Evolutionary conservation across 1,140 invertebrate species (phyloP).

Genomic region (Chrysomallon squamiferum): DNA sequence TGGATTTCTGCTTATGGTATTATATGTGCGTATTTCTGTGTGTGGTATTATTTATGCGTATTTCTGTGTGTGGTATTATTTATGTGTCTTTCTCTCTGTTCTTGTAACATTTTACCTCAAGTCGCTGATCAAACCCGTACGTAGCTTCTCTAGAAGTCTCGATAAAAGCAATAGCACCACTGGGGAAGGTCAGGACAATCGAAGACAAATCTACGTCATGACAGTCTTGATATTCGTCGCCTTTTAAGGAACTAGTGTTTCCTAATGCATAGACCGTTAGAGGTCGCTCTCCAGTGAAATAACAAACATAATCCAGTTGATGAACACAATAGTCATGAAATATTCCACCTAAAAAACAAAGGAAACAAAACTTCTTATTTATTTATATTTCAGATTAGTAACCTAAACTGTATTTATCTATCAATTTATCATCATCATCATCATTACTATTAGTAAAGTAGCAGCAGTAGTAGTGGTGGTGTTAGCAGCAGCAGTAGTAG

Average conservation of each 20-base stretch:
- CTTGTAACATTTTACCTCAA: background rate
- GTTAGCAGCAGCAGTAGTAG: no score
- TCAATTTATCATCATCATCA: no score
- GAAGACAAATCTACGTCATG: background rate
- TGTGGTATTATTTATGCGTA: no score
- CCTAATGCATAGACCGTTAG: background rate
- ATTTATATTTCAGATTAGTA: no score
- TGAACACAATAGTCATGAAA: background rate
- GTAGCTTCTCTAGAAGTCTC: background rate
- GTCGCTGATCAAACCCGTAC: background rate
- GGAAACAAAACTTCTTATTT: no score
- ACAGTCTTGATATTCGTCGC: background rate
- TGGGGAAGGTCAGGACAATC: conserved; percentile 1
- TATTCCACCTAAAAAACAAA: background rate
- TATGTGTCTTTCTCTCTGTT: no score
- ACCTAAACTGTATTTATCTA: no score
- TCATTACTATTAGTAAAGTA: no score
- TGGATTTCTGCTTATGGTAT: no score
- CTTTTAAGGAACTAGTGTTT: background rate
- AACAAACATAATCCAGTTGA: background rate
- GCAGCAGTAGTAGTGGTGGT: no score
- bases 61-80: no score
- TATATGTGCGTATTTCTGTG: no score
- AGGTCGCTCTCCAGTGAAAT: background rate
- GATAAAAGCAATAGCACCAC: background rate